Conservation (phyloP, 2,888 invertebrate species). For the Polymixis flavicincta region DNA sequence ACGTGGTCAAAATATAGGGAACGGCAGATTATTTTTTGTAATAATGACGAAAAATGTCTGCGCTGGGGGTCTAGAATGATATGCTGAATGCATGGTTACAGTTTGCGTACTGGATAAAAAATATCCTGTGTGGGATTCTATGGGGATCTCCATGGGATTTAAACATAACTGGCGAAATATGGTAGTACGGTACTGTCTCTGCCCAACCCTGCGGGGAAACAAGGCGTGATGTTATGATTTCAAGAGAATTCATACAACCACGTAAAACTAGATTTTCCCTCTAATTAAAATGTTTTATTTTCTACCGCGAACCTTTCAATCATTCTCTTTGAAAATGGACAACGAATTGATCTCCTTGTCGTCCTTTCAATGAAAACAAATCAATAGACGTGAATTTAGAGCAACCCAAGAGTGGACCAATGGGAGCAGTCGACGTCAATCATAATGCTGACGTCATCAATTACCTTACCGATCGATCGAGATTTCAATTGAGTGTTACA, state of each 20-base stretch:
- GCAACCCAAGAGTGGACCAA: conserved; percentile 20
- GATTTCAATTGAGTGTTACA: conserved; percentile 25
- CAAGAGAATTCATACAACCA: background rate
- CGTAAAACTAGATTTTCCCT: background rate
- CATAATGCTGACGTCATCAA: conserved; percentile 35
- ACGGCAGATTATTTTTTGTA: background rate
- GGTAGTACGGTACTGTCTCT: too few relatives aligned
- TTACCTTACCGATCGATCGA: conserved; percentile 19
- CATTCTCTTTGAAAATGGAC: background rate
- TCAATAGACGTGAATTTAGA: conserved; percentile 34
- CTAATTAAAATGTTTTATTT: background rate
- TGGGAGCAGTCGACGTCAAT: conserved; percentile 6
- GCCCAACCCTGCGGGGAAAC: too few relatives aligned
- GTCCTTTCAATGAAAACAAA: conserved; percentile 17
- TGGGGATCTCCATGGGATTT: too few relatives aligned
- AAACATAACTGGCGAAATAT: too few relatives aligned
- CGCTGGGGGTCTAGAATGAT: too few relatives aligned
- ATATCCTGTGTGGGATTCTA: too few relatives aligned
- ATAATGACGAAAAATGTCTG: too few relatives aligned
- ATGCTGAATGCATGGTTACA: too few relatives aligned
- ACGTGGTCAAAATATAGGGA: too few relatives aligned
- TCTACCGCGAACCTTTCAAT: background rate
- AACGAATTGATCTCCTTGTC: background rate
- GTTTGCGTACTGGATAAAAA: too few relatives aligned
- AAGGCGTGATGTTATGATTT: too few relatives aligned